Conservation (phyloP, 2,888 invertebrate genomes). For the Fragum sueziense region DNA sequence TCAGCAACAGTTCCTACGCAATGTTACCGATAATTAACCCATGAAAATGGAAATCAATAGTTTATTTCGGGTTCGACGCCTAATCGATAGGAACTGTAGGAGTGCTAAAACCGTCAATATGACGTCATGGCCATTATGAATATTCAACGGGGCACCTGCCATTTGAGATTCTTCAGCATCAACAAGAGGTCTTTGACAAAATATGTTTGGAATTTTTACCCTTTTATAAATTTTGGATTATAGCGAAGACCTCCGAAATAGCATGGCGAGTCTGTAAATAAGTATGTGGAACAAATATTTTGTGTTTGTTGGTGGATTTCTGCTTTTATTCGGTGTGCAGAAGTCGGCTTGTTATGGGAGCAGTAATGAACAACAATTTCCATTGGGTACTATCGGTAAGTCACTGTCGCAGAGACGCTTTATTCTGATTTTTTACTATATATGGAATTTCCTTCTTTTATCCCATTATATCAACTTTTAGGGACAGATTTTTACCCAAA, state of each 20-base stretch:
- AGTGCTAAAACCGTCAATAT: constrained; percentile 56
- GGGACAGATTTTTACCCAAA: too few relatives aligned
- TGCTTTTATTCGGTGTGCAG: constrained; percentile 50
- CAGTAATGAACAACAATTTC: constrained; percentile 57
- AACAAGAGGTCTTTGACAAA: constrained; percentile 49
- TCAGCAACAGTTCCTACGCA: constrained; percentile 10
- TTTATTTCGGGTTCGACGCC: constrained; percentile 8
- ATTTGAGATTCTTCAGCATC: constrained; percentile 61
- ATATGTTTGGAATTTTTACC: constrained; percentile 50
- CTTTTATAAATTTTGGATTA: constrained; percentile 35
- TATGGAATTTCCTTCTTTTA: neutral
- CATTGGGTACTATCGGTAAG: constrained; percentile 63
- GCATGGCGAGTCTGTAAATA: constrained; percentile 53
- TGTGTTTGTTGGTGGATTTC: constrained; percentile 53
- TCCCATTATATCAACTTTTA: too few relatives aligned
- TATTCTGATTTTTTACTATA: constrained; percentile 16
- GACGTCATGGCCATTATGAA: constrained; percentile 63
- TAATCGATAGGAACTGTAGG: constrained; percentile 17
- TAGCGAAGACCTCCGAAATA: constrained; percentile 5
- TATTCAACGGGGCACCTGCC: constrained; percentile 69
- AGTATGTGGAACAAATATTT: constrained; percentile 55
- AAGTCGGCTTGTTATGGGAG: constrained; percentile 42
- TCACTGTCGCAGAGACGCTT: constrained; percentile 56
- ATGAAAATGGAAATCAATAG: constrained; percentile 10
- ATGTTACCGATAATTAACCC: constrained; percentile 11